Percentiles rank a stretch among this genome's conserved stretches.
phyloP scores from a whole-genome alignment of 2,113 vertebrate species.

The Hippocampus comes region DNA sequence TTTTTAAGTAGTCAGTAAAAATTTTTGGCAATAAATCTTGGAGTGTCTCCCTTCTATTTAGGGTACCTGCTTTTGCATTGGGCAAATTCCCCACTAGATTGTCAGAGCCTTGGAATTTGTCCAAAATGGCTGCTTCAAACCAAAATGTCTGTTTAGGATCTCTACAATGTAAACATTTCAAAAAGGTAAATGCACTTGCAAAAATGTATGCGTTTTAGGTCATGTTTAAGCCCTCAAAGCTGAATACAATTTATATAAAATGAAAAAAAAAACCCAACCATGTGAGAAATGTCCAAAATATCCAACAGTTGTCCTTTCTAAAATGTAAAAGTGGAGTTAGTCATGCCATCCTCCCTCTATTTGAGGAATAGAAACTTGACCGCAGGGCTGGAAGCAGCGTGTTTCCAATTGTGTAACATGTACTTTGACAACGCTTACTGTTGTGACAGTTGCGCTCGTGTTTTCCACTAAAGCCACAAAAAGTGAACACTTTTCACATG shows the following conservation, averaged over 20 bases:
- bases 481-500: not conserved
- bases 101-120: too few species aligned
- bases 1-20: not conserved
- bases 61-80: too few species aligned
- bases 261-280: not conserved
- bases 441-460: constrained; percentile 5
- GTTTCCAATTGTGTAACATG: constrained; percentile 12
- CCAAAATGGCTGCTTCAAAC: too few species aligned
- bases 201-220: not conserved
- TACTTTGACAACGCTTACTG: constrained; percentile 9
- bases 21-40: not conserved
- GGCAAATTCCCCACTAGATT: too few species aligned
- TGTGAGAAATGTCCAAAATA: constrained; percentile 2
- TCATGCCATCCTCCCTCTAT: constrained; percentile 1
- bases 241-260: not conserved
- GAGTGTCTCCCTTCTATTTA: too few species aligned
- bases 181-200: not conserved
- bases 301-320: not conserved
- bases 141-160: too few species aligned
- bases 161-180: not conserved
- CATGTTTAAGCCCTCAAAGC: not conserved
- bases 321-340: not conserved
- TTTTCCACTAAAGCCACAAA: constrained; percentile 4
- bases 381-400: not conserved
- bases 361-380: constrained; percentile 7